Evolutionary conservation across 2,797 vertebrate genomes (phyloP).

Genomic region (Yasuhikotakia modesta): DNA sequence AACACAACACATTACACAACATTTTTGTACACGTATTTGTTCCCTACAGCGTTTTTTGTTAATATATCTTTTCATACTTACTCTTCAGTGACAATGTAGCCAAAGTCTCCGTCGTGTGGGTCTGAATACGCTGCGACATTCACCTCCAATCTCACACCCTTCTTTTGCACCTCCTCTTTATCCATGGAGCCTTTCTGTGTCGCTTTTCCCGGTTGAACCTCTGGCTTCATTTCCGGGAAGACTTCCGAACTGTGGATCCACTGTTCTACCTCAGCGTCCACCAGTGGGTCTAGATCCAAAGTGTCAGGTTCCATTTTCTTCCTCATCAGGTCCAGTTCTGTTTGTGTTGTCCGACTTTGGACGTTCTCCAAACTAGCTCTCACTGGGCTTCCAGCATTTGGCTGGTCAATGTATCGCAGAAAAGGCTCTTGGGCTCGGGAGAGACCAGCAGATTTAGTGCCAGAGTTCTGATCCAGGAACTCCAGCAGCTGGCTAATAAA

Average conservation of each 20-base stretch:
- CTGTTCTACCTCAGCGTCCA: slow-evolving; percentile 69
- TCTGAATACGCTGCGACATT: slow-evolving; percentile 72
- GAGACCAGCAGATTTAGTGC: slow-evolving; percentile 58
- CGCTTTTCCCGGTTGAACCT: slow-evolving; percentile 58
- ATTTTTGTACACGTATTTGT: neutral
- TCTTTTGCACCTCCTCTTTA: slow-evolving; percentile 66
- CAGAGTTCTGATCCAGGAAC: slow-evolving; percentile 74
- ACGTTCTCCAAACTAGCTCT: slow-evolving; percentile 84
- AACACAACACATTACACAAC: neutral
- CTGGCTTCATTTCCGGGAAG: slow-evolving; percentile 39
- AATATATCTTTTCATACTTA: slow-evolving; percentile 75
- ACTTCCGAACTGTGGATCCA: slow-evolving; percentile 65
- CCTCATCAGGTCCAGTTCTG: slow-evolving; percentile 66
- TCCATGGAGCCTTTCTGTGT: slow-evolving; percentile 65
- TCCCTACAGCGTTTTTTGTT: neutral
- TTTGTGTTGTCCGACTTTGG: slow-evolving; percentile 84
- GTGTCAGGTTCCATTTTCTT: slow-evolving; percentile 62
- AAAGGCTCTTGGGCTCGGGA: slow-evolving; percentile 56
- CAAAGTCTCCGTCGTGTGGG: slow-evolving; percentile 78
- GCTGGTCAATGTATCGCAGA: slow-evolving; percentile 64
- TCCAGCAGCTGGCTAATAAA: slow-evolving; percentile 75
- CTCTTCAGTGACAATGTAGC: slow-evolving; percentile 90
- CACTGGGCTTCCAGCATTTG: slow-evolving; percentile 52
- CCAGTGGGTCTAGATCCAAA: slow-evolving; percentile 58
- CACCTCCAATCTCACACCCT: slow-evolving; percentile 74